Conservation (phyloP, 2,888 invertebrate genomes). For the Vanessa cardui region DNA sequence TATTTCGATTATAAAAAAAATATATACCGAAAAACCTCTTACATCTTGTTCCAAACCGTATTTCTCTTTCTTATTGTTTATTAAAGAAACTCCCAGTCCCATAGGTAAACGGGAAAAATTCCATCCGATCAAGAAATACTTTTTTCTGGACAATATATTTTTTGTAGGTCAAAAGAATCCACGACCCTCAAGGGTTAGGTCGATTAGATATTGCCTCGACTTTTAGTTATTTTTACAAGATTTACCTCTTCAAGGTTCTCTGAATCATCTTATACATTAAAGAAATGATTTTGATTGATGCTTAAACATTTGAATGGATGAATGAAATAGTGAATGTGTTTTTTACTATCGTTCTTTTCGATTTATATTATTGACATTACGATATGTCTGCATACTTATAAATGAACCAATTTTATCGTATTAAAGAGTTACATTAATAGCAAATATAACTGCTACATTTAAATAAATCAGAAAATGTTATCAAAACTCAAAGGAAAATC, state of each 20-base stretch:
- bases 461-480: too few relatives aligned
- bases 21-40: conserved; percentile 1
- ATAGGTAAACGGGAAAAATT: conserved; percentile 41
- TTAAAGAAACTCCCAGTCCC: conserved; percentile 57
- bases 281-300: too few relatives aligned
- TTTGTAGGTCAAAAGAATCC: conserved; percentile 27
- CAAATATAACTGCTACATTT: too few relatives aligned
- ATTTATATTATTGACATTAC: too few relatives aligned
- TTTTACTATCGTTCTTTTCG: too few relatives aligned
- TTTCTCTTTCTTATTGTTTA: conserved; percentile 59
- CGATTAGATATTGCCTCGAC: conserved; percentile 25
- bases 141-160: conserved; percentile 33
- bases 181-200: conserved; percentile 22
- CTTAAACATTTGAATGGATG: too few relatives aligned
- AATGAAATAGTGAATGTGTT: too few relatives aligned
- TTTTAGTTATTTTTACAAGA: conserved; percentile 27
- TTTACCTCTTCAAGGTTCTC: conserved; percentile 19
- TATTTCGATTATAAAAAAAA: background rate
- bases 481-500: too few relatives aligned
- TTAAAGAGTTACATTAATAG: too few relatives aligned
- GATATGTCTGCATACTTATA: too few relatives aligned
- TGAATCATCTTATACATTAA: background rate
- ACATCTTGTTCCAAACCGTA: conserved; percentile 35
- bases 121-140: conserved; percentile 27
- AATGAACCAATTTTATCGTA: too few relatives aligned